phyloP scores from a whole-genome alignment of 2,888 invertebrate species.

The Eumerus sabulonum region DNA sequence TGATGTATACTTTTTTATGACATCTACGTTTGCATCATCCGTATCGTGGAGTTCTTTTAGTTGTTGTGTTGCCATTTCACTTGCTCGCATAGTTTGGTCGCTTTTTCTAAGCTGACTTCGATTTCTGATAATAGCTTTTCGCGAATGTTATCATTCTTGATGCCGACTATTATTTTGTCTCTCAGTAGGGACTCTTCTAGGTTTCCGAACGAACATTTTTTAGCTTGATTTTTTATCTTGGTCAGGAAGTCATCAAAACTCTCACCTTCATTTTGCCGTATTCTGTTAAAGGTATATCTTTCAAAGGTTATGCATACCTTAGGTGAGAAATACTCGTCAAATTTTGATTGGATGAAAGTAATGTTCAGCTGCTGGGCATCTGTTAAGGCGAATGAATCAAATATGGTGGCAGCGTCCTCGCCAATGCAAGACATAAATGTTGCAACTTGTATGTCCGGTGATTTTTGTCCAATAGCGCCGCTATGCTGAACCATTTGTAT shows the following conservation, averaged over 20 bases:
- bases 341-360: constrained; percentile 1
- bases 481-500: constrained; percentile 20
- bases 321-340: constrained; percentile 7
- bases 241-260: constrained; percentile 9
- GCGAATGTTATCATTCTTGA: too few species aligned
- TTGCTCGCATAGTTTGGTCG: constrained; percentile 1
- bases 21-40: constrained; percentile 1
- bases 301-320: constrained; percentile 32
- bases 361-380: constrained; percentile 2
- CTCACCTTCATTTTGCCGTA: constrained; percentile 17
- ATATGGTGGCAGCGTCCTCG: constrained; percentile 17
- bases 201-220: constrained; percentile 9
- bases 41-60: not conserved
- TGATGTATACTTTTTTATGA: not conserved
- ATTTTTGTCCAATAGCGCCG: constrained; percentile 22
- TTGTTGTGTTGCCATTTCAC: not conserved
- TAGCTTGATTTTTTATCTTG: constrained; percentile 8
- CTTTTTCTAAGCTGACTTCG: not conserved
- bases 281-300: constrained; percentile 28
- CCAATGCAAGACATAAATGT: constrained; percentile 32
- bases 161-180: constrained; percentile 17
- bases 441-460: constrained; percentile 23
- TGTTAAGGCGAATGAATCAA: constrained; percentile 13
- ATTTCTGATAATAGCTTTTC: not conserved
- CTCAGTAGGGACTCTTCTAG: constrained; percentile 4